Evolutionary conservation across 2,888 invertebrate species (phyloP), one percentile per base, ranked within the genome.

Genomic region (Sericinus montela): DNA sequence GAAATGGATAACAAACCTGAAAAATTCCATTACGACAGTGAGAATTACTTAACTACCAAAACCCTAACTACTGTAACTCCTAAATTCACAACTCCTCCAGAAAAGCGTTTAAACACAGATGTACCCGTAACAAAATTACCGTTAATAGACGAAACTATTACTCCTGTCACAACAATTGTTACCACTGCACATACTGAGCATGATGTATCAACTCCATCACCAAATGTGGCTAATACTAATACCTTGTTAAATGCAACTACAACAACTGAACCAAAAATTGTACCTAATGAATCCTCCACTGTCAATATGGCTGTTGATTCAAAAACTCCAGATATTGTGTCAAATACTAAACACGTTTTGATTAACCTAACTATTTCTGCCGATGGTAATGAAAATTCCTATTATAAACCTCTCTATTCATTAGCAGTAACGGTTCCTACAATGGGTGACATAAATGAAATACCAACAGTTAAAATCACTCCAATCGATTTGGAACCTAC

Each of bases 301-400:
- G 66, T 66, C 62, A 75, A 76, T 71, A 66, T 62, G 43, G 67
- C 59, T 45, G 55, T 67, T 53, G 75, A 82, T 58, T 67, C 77
- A 28, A 84, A 78, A 71, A 53, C 66, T 23, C 65, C 79, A 32
- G 85, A 85, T 52, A 48, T 67, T 45, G 60, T 62, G 37, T 45
- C 77, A 69, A 86, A 86, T 62, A 80, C 81, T 60, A 92, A 92
- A 77, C 92, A 93, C 63, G 92, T 96, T 62, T 86, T 95, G 58
- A 93, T 96, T 53, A 96, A 96, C 81, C 90, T 96, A 58, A 95
- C 95, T 7, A 95, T 96, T 66, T 92, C 94, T 52, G 93, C 94
- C 36, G 94, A 94, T 65, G 75, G 84, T 53, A 73, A 78, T 36
- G 77, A 78, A 54, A 80, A 71, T 57, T 74, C 79, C 52, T 69